phyloP scores from a whole-genome alignment of 2,888 invertebrate genomes.

The Drosophila austrosaltans region DNA sequence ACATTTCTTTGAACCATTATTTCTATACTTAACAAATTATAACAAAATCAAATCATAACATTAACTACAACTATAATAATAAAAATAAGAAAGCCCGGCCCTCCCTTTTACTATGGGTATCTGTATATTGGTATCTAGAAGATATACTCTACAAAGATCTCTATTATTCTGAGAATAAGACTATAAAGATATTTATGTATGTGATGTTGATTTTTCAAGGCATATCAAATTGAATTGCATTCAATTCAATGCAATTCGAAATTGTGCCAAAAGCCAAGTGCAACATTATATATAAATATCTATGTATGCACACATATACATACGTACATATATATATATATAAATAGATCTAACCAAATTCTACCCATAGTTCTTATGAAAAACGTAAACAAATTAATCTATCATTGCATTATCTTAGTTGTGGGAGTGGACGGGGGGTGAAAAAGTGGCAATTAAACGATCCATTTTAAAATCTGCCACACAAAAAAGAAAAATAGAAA shows the following conservation, averaged over 20 bases:
- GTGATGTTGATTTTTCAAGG: slow-evolving; percentile 30
- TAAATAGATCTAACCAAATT: slow-evolving; percentile 5
- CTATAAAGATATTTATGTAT: slow-evolving; percentile 17
- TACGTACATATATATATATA: slow-evolving; percentile 9
- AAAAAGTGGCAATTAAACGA: slow-evolving; percentile 66
- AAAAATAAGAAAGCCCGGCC: background rate
- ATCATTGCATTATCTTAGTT: slow-evolving; percentile 60
- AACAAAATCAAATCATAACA: no score
- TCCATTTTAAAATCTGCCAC: slow-evolving; percentile 63
- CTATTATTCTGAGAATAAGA: slow-evolving; percentile 3
- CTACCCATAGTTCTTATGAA: slow-evolving; percentile 31
- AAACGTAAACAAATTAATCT: slow-evolving; percentile 63
- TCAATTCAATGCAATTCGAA: slow-evolving; percentile 21
- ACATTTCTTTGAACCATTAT: no score
- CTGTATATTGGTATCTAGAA: background rate
- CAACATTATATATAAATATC: slow-evolving; percentile 50
- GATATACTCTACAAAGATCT: background rate
- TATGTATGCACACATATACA: slow-evolving; percentile 35
- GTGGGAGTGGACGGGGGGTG: slow-evolving; percentile 24
- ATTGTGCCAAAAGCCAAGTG: slow-evolving; percentile 72
- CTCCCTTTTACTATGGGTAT: background rate
- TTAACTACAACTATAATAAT: background rate
- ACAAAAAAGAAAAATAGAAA: slow-evolving; percentile 27
- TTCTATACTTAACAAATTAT: no score
- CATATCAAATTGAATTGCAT: slow-evolving; percentile 46